Percentiles rank a stretch among this genome's conserved stretches.
phyloP scores from a whole-genome alignment of 2,113 vertebrate genomes.

The Dicerorhinus sumatrensis region DNA sequence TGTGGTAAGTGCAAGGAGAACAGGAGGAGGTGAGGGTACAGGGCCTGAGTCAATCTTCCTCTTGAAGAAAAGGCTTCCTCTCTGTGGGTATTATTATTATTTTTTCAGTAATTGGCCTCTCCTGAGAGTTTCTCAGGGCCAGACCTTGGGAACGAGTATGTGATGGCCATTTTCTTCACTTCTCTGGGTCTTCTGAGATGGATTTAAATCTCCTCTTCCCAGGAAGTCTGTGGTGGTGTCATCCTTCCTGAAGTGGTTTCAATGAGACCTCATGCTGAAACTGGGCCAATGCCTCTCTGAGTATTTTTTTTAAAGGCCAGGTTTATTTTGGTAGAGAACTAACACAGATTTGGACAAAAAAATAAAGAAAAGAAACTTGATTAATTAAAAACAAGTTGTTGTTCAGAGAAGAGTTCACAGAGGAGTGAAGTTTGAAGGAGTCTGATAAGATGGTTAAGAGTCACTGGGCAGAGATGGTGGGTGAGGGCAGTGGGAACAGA shows the following conservation, averaged over 20 bases:
- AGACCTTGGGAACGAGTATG: conserved; percentile 68
- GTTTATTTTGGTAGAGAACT: conserved; percentile 59
- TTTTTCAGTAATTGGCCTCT: conserved; percentile 58
- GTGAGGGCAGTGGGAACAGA: not conserved
- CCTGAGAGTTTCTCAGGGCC: conserved; percentile 69
- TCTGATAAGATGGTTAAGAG: not conserved
- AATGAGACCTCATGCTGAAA: conserved; percentile 52
- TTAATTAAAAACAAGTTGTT: not conserved
- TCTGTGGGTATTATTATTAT: conserved; percentile 53
- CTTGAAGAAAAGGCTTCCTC: conserved; percentile 17
- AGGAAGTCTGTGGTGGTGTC: conserved; percentile 70
- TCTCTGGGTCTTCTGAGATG: conserved; percentile 60
- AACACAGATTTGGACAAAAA: not conserved
- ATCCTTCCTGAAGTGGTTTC: conserved; percentile 79
- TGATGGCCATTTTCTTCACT: conserved; percentile 26
- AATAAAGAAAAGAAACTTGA: not conserved
- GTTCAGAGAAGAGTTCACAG: not conserved
- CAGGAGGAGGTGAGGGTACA: not conserved
- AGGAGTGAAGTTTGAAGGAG: not conserved
- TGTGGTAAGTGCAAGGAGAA: not conserved
- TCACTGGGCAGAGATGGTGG: not conserved
- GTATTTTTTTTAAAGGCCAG: conserved; percentile 19
- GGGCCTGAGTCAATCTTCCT: conserved; percentile 56
- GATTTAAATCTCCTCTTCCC: conserved; percentile 42
- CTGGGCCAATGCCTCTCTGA: conserved; percentile 40